Evolutionary conservation across 2,797 vertebrate species (phyloP), one percentile per base, ranked within the genome.

Genomic region (Urocyon cinereoargenteus): DNA sequence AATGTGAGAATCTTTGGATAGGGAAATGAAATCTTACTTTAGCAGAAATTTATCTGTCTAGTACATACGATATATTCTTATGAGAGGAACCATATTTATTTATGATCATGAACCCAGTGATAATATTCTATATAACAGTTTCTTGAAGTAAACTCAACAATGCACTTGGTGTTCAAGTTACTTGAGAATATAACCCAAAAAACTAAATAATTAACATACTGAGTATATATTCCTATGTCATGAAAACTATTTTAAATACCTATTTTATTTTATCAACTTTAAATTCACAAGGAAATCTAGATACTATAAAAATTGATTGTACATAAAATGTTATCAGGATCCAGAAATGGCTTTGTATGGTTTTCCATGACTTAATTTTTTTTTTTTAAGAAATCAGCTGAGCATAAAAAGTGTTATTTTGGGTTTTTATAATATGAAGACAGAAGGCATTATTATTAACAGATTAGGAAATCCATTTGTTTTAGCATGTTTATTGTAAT

Each of bases 1-100:
- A 95, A 95, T 49, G 82, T 92, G 53, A 97, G 97, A 97, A 70
- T 12, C 94, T 98, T 97, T 91, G 96, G 62, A 97, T 82, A 83
- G 97, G 95, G 94, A 26, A 97, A 97, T 95, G 92, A 98, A 97
- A 95, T 96, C 24, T 94, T 57, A 45, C 78, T 96, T 97, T 96
- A 92, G 88, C 59, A 96, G 83, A 98, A 93, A 97, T 96, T 72
- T 84, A 72, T 96, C 77, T 86, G 21, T 84, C 81, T 89, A 90
- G 81, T 75, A 79, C 53, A 91, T 62, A 78, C 53, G 66, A 86
- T 59, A 97, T 64, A 90, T 88, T 95, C 64, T 82, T 94, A 86
- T 1, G 16, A 64, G 14, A 95, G 57, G 34, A 87, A 66, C 6
- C 34, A 28, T 94, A 92, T 94, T 94, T 97, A 96, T 88, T 94